A percentile compares a stretch with the other conserved stretches of the same genome.
These are phyloP conservation scores for Taphrorychus bicolor DNA, from an alignment of 2,888 invertebrate genomes.

Conservation along the genomic window DNA sequence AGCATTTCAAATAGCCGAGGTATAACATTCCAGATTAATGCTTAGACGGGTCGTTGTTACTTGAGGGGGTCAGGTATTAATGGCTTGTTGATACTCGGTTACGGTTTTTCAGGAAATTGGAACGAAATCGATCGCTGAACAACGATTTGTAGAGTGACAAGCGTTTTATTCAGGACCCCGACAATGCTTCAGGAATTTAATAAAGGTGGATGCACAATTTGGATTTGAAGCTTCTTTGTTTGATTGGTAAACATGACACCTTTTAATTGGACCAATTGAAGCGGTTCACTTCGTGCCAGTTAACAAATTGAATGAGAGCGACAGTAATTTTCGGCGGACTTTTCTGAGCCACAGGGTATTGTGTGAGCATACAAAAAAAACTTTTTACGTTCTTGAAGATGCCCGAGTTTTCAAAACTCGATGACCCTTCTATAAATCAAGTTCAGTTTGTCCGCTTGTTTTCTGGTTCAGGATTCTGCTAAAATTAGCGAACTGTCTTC, in stretches of 20 bases:
- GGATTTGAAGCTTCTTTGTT: neutral
- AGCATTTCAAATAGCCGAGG: slow-evolving; percentile 21
- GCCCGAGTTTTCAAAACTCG: too few species aligned
- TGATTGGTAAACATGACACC: neutral
- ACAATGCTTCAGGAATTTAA: neutral
- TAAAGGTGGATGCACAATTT: neutral
- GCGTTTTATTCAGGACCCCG: neutral
- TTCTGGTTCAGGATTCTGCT: too few species aligned
- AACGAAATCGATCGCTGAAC: neutral
- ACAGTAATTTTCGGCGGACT: too few species aligned
- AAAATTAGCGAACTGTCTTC: too few species aligned
- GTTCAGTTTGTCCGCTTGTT: too few species aligned
- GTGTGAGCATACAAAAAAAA: too few species aligned
- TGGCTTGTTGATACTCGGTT: neutral
- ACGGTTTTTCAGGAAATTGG: neutral
- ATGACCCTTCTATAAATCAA: too few species aligned
- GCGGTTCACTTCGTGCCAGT: neutral
- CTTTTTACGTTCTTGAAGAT: too few species aligned
- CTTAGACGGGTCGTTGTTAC: neutral
- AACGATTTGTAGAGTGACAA: neutral
- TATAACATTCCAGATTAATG: slow-evolving; percentile 21
- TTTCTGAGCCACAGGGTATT: too few species aligned
- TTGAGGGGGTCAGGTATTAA: neutral
- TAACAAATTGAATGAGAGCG: neutral
- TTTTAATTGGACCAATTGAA: neutral